These are phyloP conservation scores for Dermatemys mawii DNA, from an alignment of 2,113 vertebrate species.

Conservation along the genomic window DNA sequence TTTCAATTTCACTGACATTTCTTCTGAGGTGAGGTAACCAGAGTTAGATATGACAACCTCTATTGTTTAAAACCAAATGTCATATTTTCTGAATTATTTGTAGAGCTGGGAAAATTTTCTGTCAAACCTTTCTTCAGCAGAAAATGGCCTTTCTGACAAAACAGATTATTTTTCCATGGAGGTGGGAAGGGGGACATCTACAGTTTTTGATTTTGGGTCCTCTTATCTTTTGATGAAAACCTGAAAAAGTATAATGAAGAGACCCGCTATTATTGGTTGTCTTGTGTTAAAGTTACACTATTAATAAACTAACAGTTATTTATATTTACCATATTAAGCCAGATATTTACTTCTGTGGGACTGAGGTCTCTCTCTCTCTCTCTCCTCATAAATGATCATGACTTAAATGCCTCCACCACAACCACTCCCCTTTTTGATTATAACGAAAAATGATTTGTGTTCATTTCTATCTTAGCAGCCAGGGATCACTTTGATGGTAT, in stretches of 20 bases:
- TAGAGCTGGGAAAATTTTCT: not conserved
- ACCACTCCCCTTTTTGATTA: slow-evolving; percentile 32
- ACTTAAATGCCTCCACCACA: not conserved
- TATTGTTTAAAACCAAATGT: not conserved
- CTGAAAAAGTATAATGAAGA: not conserved
- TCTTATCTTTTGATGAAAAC: not conserved
- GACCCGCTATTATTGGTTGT: not conserved
- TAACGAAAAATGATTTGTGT: slow-evolving; percentile 41
- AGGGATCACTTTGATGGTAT: slow-evolving; percentile 10
- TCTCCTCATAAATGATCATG: not conserved
- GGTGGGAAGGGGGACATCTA: no score
- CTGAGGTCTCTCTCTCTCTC: not conserved
- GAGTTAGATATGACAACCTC: no score
- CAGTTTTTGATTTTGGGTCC: not conserved
- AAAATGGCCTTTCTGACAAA: not conserved
- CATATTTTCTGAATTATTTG: not conserved
- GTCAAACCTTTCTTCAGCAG: not conserved
- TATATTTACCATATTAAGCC: not conserved
- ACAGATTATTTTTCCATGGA: not conserved
- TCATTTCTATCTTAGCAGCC: slow-evolving; percentile 49
- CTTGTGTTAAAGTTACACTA: not conserved
- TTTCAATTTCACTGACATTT: no score
- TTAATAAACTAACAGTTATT: not conserved
- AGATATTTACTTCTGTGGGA: not conserved
- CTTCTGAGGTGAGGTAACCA: no score